These are phyloP conservation scores for Pachydiplax longipennis DNA, from an alignment of 2,888 invertebrate species.

Conservation along the genomic window DNA sequence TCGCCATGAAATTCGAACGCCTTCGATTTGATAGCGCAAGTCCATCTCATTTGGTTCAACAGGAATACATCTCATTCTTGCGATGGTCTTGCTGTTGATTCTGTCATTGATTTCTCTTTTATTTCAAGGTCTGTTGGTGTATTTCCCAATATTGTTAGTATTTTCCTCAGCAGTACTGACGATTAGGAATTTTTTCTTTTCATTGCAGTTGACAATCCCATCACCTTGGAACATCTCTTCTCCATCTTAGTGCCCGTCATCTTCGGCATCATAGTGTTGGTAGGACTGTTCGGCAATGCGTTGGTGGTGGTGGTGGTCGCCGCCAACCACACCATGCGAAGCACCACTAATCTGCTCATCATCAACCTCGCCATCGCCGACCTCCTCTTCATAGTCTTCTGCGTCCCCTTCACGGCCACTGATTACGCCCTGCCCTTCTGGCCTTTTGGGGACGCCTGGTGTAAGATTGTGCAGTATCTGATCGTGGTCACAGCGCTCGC, in stretches of 20 bases:
- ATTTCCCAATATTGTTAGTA: too few species aligned
- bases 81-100: too few species aligned
- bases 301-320: constrained; percentile 88
- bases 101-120: too few species aligned
- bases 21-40: too few species aligned
- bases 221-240: constrained; percentile 66
- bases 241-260: constrained; percentile 79
- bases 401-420: constrained; percentile 92
- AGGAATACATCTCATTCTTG: too few species aligned
- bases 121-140: too few species aligned
- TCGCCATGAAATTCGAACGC: too few species aligned
- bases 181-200: too few species aligned
- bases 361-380: constrained; percentile 91
- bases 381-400: constrained; percentile 88
- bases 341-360: constrained; percentile 90
- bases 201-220: too few species aligned
- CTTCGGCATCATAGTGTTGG: constrained; percentile 84
- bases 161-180: too few species aligned
- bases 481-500: constrained; percentile 92
- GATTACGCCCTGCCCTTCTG: constrained; percentile 87
- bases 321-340: constrained; percentile 89
- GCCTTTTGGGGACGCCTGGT: constrained; percentile 91
- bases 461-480: constrained; percentile 89
- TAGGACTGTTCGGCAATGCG: constrained; percentile 89
- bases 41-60: too few species aligned